phyloP scores from a whole-genome alignment of 2,797 vertebrate genomes.

The Pygocentrus nattereri region DNA sequence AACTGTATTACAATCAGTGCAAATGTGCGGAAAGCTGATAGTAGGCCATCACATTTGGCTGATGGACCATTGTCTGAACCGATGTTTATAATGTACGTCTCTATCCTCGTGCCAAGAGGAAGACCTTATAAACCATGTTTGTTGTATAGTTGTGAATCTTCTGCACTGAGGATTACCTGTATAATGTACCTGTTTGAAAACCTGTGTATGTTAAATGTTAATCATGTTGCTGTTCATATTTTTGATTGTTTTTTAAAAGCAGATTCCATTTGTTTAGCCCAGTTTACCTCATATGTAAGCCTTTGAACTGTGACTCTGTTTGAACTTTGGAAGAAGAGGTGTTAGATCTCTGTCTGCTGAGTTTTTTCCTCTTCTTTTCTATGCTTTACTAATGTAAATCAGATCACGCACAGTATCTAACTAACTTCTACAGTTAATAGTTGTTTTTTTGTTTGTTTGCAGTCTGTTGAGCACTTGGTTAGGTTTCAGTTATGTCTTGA shows the following conservation, averaged over 20 bases:
- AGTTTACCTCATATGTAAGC: slow-evolving; percentile 41
- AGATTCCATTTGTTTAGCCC: neutral
- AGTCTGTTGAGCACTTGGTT: slow-evolving; percentile 50
- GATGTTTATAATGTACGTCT: slow-evolving; percentile 47
- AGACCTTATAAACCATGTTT: slow-evolving; percentile 39
- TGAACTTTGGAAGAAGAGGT: slow-evolving; percentile 11
- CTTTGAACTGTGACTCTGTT: slow-evolving; percentile 40
- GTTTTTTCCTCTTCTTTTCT: neutral
- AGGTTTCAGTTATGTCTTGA: slow-evolving; percentile 20
- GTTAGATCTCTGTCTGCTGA: neutral
- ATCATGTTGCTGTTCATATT: slow-evolving; percentile 61
- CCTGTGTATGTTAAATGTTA: slow-evolving; percentile 66
- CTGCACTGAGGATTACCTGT: slow-evolving; percentile 75
- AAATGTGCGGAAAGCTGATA: slow-evolving; percentile 22
- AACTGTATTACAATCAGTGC: slow-evolving; percentile 18
- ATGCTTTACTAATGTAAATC: neutral
- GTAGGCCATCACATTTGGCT: slow-evolving; percentile 22
- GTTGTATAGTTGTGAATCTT: slow-evolving; percentile 55
- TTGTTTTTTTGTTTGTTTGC: slow-evolving; percentile 13
- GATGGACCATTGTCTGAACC: slow-evolving; percentile 26
- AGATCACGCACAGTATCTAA: slow-evolving; percentile 13
- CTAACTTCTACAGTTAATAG: slow-evolving; percentile 12
- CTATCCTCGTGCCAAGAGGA: slow-evolving; percentile 30
- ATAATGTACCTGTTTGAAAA: slow-evolving; percentile 71
- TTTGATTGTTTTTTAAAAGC: slow-evolving; percentile 25